Evolutionary conservation across 2,888 invertebrate species (phyloP).

Genomic region (Dolichopus griseipennis): DNA sequence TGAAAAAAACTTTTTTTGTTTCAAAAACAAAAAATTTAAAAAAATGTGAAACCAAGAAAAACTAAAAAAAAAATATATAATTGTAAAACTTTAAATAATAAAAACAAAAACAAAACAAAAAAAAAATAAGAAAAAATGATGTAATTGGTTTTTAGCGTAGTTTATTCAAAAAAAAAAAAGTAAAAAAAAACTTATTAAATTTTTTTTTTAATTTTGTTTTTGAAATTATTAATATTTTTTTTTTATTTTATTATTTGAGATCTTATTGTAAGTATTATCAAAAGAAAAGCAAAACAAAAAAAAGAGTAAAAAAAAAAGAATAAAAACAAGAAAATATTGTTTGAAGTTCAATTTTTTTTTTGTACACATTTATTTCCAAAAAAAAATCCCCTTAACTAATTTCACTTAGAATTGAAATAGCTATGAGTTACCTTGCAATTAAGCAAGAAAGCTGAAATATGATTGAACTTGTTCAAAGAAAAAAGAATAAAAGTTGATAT

Average conservation of each 20-base stretch:
- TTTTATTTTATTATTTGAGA: constrained; percentile 2
- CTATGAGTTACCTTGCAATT: too few species aligned
- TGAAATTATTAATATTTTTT: neutral
- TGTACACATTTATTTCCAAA: too few species aligned
- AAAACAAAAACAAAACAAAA: too few species aligned
- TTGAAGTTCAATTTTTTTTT: neutral
- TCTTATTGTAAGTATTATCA: constrained; percentile 4
- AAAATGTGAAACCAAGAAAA: constrained; percentile 5
- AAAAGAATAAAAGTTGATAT: too few species aligned
- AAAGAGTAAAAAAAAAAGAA: neutral
- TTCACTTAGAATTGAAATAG: too few species aligned
- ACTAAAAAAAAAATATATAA: neutral
- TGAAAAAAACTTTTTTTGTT: neutral
- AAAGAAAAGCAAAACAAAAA: constrained; percentile 6
- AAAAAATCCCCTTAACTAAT: too few species aligned
- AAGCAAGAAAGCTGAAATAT: too few species aligned
- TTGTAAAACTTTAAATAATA: neutral
- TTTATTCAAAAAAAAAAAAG: neutral
- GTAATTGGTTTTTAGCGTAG: constrained; percentile 6
- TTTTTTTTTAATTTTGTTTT: neutral
- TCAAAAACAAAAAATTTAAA: neutral
- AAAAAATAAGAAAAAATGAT: neutral
- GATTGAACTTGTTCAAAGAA: too few species aligned
- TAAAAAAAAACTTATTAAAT: neutral
- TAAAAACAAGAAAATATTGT: constrained; percentile 3